Conservation (phyloP, 1,140 invertebrate species). For the Bursaphelenchus mucronatus region DNA sequence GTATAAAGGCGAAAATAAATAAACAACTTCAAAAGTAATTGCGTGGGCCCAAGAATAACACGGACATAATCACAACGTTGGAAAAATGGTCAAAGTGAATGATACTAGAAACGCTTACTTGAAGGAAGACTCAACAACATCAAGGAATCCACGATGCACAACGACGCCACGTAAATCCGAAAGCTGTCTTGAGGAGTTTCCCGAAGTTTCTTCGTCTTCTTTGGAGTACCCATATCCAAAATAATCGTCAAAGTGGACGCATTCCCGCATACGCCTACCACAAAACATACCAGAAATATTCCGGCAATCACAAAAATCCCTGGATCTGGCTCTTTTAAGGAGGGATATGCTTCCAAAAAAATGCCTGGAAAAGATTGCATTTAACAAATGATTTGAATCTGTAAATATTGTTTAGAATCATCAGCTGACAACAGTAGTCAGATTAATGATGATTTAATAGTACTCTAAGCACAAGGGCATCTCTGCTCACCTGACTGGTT, state of each 20-base stretch:
- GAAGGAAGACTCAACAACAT: slow-evolving; percentile 28
- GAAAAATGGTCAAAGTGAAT: neutral
- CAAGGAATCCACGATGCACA: slow-evolving; percentile 18
- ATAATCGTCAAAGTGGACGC: slow-evolving; percentile 15
- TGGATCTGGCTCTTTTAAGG: slow-evolving; percentile 5
- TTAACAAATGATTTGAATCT: too few relatives aligned
- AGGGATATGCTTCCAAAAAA: slow-evolving; percentile 12
- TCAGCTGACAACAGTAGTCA: too few relatives aligned
- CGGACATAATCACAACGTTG: neutral
- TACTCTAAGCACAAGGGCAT: too few relatives aligned
- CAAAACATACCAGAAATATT: slow-evolving; percentile 13
- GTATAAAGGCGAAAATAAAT: neutral
- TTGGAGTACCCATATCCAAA: neutral
- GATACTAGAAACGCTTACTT: slow-evolving; percentile 3
- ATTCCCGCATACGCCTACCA: slow-evolving; percentile 11
- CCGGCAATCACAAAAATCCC: neutral
- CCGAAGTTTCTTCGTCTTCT: neutral
- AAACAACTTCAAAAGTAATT: too few relatives aligned
- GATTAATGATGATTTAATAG: too few relatives aligned
- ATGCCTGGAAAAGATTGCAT: too few relatives aligned
- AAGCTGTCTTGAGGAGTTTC: slow-evolving; percentile 19
- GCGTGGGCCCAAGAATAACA: too few relatives aligned
- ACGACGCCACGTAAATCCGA: slow-evolving; percentile 18
- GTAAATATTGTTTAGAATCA: too few relatives aligned
- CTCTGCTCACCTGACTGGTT: too few relatives aligned